phyloP scores from a whole-genome alignment of 1,140 invertebrate genomes.

The Diachasmimorpha longicaudata region DNA sequence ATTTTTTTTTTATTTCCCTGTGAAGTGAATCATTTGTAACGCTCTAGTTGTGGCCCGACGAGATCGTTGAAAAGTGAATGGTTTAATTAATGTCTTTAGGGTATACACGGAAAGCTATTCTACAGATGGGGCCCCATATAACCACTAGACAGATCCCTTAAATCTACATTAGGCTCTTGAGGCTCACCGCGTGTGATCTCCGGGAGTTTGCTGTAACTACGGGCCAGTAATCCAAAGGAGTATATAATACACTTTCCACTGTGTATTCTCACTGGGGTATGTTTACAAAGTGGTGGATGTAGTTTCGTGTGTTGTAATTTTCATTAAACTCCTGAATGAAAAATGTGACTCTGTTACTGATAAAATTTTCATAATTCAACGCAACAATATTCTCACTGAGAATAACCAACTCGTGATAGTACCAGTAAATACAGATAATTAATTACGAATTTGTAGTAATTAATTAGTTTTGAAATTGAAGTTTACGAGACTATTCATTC shows the following conservation, averaged over 20 bases:
- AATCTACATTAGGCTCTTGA: constrained; percentile 15
- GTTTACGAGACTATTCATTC: neutral
- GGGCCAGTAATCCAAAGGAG: constrained; percentile 2
- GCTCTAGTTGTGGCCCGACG: neutral
- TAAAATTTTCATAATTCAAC: neutral
- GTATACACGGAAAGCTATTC: neutral
- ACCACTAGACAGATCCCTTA: constrained; percentile 11
- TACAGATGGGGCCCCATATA: constrained; percentile 5
- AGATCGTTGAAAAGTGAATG: neutral
- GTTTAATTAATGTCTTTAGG: constrained; percentile 5
- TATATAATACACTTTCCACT: neutral
- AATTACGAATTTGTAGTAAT: neutral
- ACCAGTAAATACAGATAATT: neutral
- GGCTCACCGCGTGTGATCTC: constrained; percentile 11
- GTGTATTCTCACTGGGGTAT: constrained; percentile 1
- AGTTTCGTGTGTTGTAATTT: constrained; percentile 1
- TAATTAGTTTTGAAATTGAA: no score
- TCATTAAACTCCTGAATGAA: neutral
- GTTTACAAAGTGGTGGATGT: constrained; percentile 1
- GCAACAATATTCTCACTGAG: neutral
- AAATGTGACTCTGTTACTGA: neutral
- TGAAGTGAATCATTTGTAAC: no score
- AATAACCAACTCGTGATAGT: neutral
- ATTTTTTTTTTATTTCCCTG: no score
- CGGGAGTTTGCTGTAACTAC: neutral